Evolutionary conservation across 2,113 vertebrate genomes (phyloP).

Genomic region (Sisor rabdophorus): DNA sequence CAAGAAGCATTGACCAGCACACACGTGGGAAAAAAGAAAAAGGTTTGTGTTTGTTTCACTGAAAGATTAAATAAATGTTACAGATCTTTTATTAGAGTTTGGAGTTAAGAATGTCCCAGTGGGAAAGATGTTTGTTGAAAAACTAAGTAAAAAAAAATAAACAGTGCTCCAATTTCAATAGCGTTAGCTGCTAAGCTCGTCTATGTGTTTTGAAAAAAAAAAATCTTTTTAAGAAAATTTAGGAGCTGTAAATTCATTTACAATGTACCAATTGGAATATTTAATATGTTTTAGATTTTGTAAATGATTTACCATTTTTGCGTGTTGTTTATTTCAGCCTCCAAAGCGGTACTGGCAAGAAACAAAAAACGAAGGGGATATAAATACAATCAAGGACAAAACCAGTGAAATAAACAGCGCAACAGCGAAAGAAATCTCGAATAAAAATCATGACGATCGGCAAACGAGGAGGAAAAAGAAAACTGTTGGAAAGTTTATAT

Average conservation of each 20-base stretch:
- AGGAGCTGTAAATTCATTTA: background rate
- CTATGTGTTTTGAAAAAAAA: background rate
- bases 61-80: background rate
- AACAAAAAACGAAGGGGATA: constrained; percentile 13
- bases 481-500: constrained; percentile 42
- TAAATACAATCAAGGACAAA: constrained; percentile 4
- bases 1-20: background rate
- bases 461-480: background rate
- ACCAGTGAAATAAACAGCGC: background rate
- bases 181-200: background rate
- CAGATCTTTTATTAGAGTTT: background rate
- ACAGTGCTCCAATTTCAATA: background rate
- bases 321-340: constrained; percentile 9
- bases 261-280: background rate
- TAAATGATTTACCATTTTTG: background rate
- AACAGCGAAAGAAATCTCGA: background rate
- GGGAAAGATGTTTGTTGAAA: background rate
- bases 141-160: background rate
- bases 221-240: background rate
- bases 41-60: constrained; percentile 46
- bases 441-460: constrained; percentile 23
- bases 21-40: constrained; percentile 71
- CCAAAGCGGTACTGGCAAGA: constrained; percentile 45
- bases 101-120: background rate
- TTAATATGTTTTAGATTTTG: background rate